A percentile compares a stretch with the other conserved stretches of the same genome.
Evolutionary conservation across 2,113 vertebrate species (phyloP).

Genomic region (Protobothrops mucrosquamatus): DNA sequence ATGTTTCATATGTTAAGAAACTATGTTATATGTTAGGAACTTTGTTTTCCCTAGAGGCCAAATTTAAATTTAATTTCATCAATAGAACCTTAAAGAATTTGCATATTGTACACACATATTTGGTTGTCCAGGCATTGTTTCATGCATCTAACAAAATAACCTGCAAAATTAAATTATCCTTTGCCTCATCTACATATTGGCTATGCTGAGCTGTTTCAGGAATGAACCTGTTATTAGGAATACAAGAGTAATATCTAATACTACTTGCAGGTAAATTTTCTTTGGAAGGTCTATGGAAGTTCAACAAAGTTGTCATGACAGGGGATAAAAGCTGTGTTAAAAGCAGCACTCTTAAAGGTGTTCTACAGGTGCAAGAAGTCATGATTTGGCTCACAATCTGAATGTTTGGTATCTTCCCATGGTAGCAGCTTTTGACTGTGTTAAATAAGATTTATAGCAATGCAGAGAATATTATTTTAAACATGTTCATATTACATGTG

Average conservation of each 20-base stretch:
- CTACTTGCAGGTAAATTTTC: not conserved
- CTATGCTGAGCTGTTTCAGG: not conserved
- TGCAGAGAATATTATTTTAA: not conserved
- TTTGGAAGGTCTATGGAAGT: not conserved
- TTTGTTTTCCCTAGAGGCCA: not conserved
- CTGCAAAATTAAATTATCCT: not conserved
- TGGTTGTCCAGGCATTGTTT: not conserved
- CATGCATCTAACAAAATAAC: not conserved
- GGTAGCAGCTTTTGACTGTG: not conserved
- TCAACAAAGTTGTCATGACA: not conserved
- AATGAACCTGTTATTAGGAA: not conserved
- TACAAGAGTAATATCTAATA: not conserved
- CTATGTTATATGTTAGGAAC: too few relatives aligned
- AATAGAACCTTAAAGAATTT: not conserved
- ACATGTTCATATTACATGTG: not conserved
- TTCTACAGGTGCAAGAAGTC: not conserved
- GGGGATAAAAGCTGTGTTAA: not conserved
- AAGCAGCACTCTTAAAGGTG: not conserved
- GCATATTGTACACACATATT: not conserved
- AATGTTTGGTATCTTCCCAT: not conserved
- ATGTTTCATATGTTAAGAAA: not conserved
- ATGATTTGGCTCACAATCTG: not conserved
- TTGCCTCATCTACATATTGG: not conserved
- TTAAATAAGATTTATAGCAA: not conserved
- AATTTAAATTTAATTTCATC: not conserved